Evolutionary conservation across 2,113 vertebrate species (phyloP), one percentile per base, ranked within the genome.

Genomic region (Piaya cayana): DNA sequence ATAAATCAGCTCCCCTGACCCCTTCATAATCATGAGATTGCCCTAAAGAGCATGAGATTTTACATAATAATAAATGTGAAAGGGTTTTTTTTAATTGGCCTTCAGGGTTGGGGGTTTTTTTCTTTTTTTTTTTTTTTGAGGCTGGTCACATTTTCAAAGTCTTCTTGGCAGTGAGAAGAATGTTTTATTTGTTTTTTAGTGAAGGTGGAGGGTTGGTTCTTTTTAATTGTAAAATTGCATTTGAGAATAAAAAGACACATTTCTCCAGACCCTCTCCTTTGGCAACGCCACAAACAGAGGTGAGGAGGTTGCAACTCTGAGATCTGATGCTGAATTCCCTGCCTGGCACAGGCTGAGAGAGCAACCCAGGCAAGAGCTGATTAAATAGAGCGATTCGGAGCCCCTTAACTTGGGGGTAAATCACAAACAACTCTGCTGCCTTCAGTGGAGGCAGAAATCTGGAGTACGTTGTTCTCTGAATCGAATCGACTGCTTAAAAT

Each of bases 1-100:
- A 96, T 96, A 93, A 97, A 96, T 96, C 95, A 96, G 94, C 68
- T 97, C 95, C 93, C 96, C 96, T 93, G 95, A 96, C 94, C 94
- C 95, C 92, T 95, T 86, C 90, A 39, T 82, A 93, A 96, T 95
- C 94, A 95, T 12, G 78, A 95, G 94, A 94, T 97, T 96, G 96
- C 95, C 94, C 95, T 95, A 96, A 97, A 96, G 95, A 97, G 92
- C 88, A 60, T 55, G 52, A 64, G 88, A 94, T 95, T 96, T 96
- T 97, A 77, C 94, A 91, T 91, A 91, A 89, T 85, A 92, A 95
- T 93, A 72, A 94, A 88, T 86, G 95, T 45, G 62, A 82, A 49
- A 68, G 80, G 86, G 4, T 6, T 27, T 20, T 72, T 94, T 92
- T 88, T 94, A 94, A 95, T 96, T 95, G 94, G 82, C 90, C 92